These are phyloP conservation scores for Micropterix aruncella DNA, from an alignment of 2,888 invertebrate genomes.

Conservation along the genomic window DNA sequence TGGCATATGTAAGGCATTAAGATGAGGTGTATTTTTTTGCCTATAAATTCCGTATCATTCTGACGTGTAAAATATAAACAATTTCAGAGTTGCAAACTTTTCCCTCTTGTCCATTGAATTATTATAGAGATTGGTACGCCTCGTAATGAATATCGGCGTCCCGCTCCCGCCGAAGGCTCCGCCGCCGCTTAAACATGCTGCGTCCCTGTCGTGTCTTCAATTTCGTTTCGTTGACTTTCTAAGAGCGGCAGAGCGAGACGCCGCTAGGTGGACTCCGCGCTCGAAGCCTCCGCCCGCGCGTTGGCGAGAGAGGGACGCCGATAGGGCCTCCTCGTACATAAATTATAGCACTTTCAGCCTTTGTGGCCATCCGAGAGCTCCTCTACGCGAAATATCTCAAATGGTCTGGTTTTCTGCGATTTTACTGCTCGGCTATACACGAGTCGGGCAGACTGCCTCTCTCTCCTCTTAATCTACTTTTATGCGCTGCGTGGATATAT, in stretches of 20 bases:
- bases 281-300: neutral
- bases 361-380: neutral
- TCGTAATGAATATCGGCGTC: slow-evolving; percentile 2
- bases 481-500: too few relatives aligned
- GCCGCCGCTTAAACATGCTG: neutral
- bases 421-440: too few relatives aligned
- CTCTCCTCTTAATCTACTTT: too few relatives aligned
- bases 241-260: neutral
- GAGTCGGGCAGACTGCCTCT: too few relatives aligned
- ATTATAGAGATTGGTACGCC: neutral
- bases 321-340: neutral
- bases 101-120: neutral
- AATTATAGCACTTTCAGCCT: neutral
- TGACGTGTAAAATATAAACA: too few relatives aligned
- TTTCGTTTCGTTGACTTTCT: neutral
- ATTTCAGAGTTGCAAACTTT: neutral
- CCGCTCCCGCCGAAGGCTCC: too few relatives aligned
- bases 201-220: slow-evolving; percentile 1
- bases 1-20: too few relatives aligned
- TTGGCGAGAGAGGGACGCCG: neutral
- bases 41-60: too few relatives aligned
- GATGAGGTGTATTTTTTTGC: too few relatives aligned
- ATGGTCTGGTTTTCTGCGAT: neutral
- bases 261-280: too few relatives aligned
- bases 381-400: neutral